Base-by-base conservation (phyloP, 2,797 vertebrate species). In the Mionectes olivaceus region DNA sequence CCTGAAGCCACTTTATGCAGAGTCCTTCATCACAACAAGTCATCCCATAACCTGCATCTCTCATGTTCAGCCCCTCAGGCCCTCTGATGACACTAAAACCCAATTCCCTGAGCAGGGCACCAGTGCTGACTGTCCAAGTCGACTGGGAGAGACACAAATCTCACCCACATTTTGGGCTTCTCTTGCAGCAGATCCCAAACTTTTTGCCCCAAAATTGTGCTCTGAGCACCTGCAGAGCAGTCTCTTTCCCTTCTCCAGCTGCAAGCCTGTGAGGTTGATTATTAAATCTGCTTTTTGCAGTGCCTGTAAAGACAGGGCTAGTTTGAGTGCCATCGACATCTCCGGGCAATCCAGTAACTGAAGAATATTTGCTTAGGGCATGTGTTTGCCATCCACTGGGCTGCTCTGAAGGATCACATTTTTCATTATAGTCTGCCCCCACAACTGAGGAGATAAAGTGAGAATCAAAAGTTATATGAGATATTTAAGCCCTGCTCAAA, bases 171-270 rank as follows among this genome's bases (percentile, higher is more conserved):
- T 28, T 11, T 43, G 24, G 25, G 41, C 11, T 64, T 65, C 35
- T 49, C 19, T 32, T 21, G 16, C 9, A 3, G 24, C 10, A 16
- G 61, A 19, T 78, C 32, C 32, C 2, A 0, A 49, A 49, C 11
- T 2, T 83, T 50, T 60, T 25, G 11, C 37, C 23, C 18, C 33
- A 67, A 2, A 25, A 61, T 19, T 3, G 11, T 46, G 28, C 25
- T 23, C 30, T 0, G 7, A 35, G 39, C 1, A 0, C 10, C 39
- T 3, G 4, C 22, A 18, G 30, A 43, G 4, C 44, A 33, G 19
- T 1, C 7, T 11, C 13, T 39, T 60, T 19, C 39, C 61, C 35
- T 35, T 64, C 46, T 25, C 53, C 24, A 52, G 13, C 43, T 43
- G 43, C 65, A 53, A 19, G 13, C 18, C 18, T 1, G 2, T 1